Base-by-base conservation (phyloP, 2,888 invertebrate genomes). In the Athalia rosae region DNA sequence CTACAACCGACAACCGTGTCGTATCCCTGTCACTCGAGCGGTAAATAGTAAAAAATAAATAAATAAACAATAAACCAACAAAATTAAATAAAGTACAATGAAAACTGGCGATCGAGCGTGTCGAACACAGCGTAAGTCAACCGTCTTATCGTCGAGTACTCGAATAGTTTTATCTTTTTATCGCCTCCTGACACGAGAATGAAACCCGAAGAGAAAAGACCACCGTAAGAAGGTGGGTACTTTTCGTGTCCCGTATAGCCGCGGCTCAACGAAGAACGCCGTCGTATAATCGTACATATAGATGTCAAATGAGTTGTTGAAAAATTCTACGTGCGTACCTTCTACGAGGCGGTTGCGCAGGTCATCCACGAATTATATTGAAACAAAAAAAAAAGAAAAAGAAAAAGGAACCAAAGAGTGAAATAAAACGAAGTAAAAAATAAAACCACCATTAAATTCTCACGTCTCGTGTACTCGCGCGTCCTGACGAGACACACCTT, bases 81-180 rank as follows among this genome's bases (percentile, higher is more conserved):
- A 53, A 5, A 69, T 7, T n/a, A 56, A n/a, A 9, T 43, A 69
- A 7, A 43, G 45, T 1, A 69, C 9, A 1, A n/a, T 9, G 71
- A 45, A 62, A 61, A 74, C 13, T 43, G 58, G 56, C 41, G 56
- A 56, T 41, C 13, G 41, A 71, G 58, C 74, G 74, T 61, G 74
- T 74, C 58, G n/a, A 41, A 74, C 74, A 74, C 28, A 59, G 74
- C 61, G 61, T 74, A 74, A 74, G 62, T 59, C 71, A 71, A 71
- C 71, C 71, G 71, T 71, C 71, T 71, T 71, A 58, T 71, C 71
- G 71, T 58, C 15, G 4, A 58, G 45, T 56, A 45, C 45, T 71
- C 71, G 71, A 71, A 71, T 71, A 58, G 56, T 71, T 71, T 28
- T 71, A 58, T 71, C 71, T 71, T 56, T 71, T 71, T 71, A 58